These are phyloP conservation scores for Mycetomoellerius zeteki DNA, from an alignment of 1,140 invertebrate genomes.

Conservation along the genomic window DNA sequence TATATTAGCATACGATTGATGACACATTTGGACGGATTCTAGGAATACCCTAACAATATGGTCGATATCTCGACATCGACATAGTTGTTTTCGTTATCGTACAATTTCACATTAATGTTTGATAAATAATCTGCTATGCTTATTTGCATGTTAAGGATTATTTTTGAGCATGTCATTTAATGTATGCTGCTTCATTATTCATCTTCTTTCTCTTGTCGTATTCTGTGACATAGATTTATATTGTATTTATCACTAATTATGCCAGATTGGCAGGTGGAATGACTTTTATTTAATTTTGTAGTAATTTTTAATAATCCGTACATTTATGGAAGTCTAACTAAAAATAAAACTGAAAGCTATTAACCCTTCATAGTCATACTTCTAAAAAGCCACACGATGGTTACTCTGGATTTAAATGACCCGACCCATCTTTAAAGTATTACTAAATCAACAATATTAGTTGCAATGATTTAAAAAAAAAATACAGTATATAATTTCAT, in stretches of 20 bases:
- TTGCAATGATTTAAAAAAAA: too few relatives aligned
- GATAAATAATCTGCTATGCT: background rate
- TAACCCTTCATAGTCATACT: too few relatives aligned
- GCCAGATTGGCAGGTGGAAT: background rate
- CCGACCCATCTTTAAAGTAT: too few relatives aligned
- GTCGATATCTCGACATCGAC: slow-evolving; percentile 16
- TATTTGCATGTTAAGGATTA: background rate
- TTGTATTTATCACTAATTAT: background rate
- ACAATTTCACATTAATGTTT: slow-evolving; percentile 57
- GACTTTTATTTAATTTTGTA: background rate
- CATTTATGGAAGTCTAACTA: background rate
- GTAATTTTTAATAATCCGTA: background rate
- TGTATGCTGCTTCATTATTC: background rate
- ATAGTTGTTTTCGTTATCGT: slow-evolving; percentile 26
- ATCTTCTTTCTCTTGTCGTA: background rate
- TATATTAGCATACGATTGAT: background rate
- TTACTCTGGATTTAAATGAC: too few relatives aligned
- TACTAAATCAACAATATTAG: too few relatives aligned
- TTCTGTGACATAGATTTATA: background rate
- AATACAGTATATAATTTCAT: too few relatives aligned
- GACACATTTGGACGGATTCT: slow-evolving; percentile 56
- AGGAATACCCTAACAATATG: background rate
- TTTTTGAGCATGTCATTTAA: background rate
- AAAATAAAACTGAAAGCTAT: background rate
- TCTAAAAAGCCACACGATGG: too few relatives aligned